Evolutionary conservation across 1,140 invertebrate species (phyloP), one percentile per base, ranked within the genome.

Genomic region (Drosophila watanabei): DNA sequence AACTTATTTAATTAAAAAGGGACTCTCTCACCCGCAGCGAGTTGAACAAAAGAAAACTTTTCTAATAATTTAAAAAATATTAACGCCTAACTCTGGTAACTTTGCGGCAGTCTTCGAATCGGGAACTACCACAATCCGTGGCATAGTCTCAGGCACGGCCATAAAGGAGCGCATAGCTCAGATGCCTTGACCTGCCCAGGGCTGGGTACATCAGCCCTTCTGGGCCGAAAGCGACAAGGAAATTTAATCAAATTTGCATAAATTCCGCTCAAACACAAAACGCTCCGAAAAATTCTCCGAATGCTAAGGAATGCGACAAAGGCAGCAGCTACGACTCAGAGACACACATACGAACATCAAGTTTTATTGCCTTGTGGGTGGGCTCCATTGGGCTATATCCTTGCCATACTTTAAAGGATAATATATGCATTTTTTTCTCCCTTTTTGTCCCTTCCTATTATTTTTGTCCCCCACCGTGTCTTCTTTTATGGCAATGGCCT

Each of bases 221-320:
- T 57, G 54, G 54, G 76, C 49, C 51, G 51, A 54, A 71, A 73
- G 58, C 59, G 66, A 63, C 54, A 69, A 70, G 72, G 73, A 77
- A 77, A 77, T 77, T 79, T 86, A 64, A 82, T 82, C 60, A 65
- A 80, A 89, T 89, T 90, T 86, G 70, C 86, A 89, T 89, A 89
- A 89, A 89, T 86, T 86, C 86, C 82, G 75, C 70, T 90, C 79
- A 79, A 76, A 86, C 56, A 80, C 58, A 77, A 82, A 89, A 89
- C 86, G 86, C 70, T 75, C 63, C 35, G 32, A 82, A 82, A 72
- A 73, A 81, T 86, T 81, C 65, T 73, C 58, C 79, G 56, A 76
- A 82, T 89, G 79, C 79, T 76, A 76, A 76, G 69, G 59, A 64
- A 65, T 73, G 64, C 75, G 66, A 59, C 68, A 63, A 70, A 78